Percentiles rank a stretch among this genome's conserved stretches.
Evolutionary conservation across 1,140 invertebrate genomes (phyloP).

Genomic region (Drosophila nikananu): DNA sequence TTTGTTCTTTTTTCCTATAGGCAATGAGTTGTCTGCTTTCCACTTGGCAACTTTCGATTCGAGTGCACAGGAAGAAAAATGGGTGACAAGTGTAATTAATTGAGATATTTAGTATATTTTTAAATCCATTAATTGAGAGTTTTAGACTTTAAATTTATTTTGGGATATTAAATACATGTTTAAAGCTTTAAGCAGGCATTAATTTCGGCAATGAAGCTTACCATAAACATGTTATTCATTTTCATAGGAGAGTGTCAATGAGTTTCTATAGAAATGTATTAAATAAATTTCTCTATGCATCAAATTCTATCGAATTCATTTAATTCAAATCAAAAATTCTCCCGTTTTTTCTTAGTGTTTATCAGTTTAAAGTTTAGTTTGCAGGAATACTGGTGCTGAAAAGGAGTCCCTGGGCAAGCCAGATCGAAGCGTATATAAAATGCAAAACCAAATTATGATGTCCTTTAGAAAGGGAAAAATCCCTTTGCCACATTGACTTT

Average conservation of each 20-base stretch:
- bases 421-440: conserved; percentile 11
- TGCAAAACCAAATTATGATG: conserved; percentile 19
- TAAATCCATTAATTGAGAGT: not conserved
- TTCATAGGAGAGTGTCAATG: not conserved
- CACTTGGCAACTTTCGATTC: conserved; percentile 65
- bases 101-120: not conserved
- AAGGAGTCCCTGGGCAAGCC: not conserved
- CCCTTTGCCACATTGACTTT: conserved; percentile 3
- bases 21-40: conserved; percentile 51
- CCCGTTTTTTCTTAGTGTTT: not conserved
- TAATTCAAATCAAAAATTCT: not conserved
- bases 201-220: not conserved
- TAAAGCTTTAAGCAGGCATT: not conserved
- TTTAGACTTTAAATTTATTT: not conserved
- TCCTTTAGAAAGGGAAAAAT: conserved; percentile 15
- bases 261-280: not conserved
- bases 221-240: not conserved
- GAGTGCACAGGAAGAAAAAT: not conserved
- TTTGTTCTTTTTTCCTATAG: conserved; percentile 10
- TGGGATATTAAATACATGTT: not conserved
- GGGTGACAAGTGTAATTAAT: too few relatives aligned
- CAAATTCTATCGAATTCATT: not conserved
- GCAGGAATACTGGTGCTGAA: not conserved
- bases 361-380: conserved; percentile 6
- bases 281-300: not conserved